Percentiles rank a stretch among this genome's conserved stretches.
Conservation (phyloP, 2,113 vertebrate species). For the Geococcyx californianus region DNA sequence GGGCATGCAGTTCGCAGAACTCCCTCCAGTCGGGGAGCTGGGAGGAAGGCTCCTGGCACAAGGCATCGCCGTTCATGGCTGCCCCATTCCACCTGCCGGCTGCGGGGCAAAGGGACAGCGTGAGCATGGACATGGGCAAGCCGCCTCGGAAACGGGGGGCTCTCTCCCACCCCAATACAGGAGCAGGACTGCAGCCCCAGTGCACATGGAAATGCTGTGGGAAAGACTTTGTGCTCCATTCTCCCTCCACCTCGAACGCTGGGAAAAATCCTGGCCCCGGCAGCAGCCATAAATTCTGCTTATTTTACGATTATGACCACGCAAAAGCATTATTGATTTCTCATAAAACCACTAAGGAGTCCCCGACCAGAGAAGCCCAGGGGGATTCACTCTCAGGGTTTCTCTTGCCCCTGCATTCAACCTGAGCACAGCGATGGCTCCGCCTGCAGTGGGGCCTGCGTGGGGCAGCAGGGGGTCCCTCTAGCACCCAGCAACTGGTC, state of each 20-base stretch:
- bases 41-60: constrained; percentile 87
- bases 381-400: not conserved
- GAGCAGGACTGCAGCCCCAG: not conserved
- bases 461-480: too few species aligned
- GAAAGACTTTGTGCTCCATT: not conserved
- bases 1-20: constrained; percentile 96
- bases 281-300: constrained; percentile 47
- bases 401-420: not conserved
- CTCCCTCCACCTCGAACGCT: not conserved
- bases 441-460: not conserved
- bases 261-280: not conserved
- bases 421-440: not conserved
- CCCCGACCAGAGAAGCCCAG: not conserved
- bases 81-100: constrained; percentile 87
- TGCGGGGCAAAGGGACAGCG: constrained; percentile 19
- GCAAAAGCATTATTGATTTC: constrained; percentile 63
- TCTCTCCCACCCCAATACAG: fast-evolving
- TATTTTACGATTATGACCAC: constrained; percentile 37
- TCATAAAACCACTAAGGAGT: constrained; percentile 47
- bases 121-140: not conserved
- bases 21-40: constrained; percentile 94
- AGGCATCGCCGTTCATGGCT: constrained; percentile 94
- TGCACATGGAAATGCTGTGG: fast-evolving
- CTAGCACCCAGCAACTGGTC: not conserved
- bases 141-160: fast-evolving